Base-by-base conservation (phyloP, 2,888 invertebrate species). In the Andrena praecox region DNA sequence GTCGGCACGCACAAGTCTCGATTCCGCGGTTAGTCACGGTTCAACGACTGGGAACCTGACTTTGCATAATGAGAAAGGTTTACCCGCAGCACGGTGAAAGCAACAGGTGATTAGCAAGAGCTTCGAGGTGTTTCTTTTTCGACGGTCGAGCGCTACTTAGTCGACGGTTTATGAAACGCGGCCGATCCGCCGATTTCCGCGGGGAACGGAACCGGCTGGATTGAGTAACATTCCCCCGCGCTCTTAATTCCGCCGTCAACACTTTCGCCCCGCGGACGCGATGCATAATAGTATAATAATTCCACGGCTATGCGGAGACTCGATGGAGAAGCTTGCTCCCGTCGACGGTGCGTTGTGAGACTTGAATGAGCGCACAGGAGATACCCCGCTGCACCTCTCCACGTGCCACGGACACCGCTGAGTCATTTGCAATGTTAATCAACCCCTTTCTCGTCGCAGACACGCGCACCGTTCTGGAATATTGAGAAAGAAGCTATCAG, bases 361-460 rank as follows among this genome's bases (percentile, higher is more conserved):
- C 71, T 86, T 89, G 63, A 84, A 90, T 78, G 90, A 70, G 77
- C 85, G 87, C 77, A 77, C 52, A 85, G 81, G 78, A 59, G 60
- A 59, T 20, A 60, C 31, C 63, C 62, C 16, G 75, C 48, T 59
- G 24, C 63, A 42, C 62, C 60, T 76, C 42, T 63, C 48, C 67
- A 63, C 72, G 59, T 82, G 60, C 70, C 35, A 27, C 29, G 56
- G 70, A 70, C 77, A 77, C 64, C 33, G 60, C 69, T 59, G 35
- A 42, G 31, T 56, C 66, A 85, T 89, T 89, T 89, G 85, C 86
- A 87, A 89, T 89, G 86, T 87, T 87, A 87, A 90, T 82, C 71
- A 69, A 67, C 24, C 71, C 42, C 64, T 68, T 42, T 48, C 35
- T 70, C 62, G 24, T 6, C 12, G 20, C 20, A 8, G 35, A 60